These are phyloP conservation scores for Epirrhoe tristata DNA, from an alignment of 2,888 invertebrate genomes.

Conservation along the genomic window DNA sequence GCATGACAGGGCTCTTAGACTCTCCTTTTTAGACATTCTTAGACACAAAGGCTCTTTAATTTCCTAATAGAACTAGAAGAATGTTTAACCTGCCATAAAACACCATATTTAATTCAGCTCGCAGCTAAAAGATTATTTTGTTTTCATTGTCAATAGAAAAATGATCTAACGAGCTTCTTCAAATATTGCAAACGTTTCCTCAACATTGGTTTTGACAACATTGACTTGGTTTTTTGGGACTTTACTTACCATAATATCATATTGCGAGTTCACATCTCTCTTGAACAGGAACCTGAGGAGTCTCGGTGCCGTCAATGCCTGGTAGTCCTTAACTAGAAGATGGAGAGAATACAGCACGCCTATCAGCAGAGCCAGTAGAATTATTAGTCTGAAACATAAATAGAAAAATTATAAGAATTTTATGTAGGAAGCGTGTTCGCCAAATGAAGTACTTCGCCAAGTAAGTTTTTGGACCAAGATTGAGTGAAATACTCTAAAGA, in stretches of 20 bases:
- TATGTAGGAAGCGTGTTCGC: too few species aligned
- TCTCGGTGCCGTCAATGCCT: conserved; percentile 66
- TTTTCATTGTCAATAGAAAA: too few species aligned
- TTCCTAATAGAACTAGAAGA: too few species aligned
- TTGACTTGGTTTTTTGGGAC: not conserved
- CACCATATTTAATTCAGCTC: too few species aligned
- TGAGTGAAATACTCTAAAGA: too few species aligned
- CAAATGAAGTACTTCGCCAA: too few species aligned
- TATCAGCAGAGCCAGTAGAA: conserved; percentile 67
- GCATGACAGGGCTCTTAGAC: too few species aligned
- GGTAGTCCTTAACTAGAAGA: conserved; percentile 74
- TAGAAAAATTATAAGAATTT: not conserved
- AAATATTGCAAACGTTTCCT: not conserved
- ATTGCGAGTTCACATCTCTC: conserved; percentile 60
- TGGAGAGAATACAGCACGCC: conserved; percentile 76
- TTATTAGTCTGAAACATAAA: conserved; percentile 60
- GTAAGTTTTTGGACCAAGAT: too few species aligned
- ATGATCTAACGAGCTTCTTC: not conserved
- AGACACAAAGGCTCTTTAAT: too few species aligned
- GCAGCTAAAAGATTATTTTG: too few species aligned
- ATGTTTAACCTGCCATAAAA: too few species aligned
- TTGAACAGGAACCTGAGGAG: conserved; percentile 69
- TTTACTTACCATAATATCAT: conserved; percentile 56
- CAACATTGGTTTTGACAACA: not conserved
- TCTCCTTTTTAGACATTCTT: too few species aligned